Conservation (phyloP, 2,797 vertebrate genomes). For the Natrix natrix region DNA sequence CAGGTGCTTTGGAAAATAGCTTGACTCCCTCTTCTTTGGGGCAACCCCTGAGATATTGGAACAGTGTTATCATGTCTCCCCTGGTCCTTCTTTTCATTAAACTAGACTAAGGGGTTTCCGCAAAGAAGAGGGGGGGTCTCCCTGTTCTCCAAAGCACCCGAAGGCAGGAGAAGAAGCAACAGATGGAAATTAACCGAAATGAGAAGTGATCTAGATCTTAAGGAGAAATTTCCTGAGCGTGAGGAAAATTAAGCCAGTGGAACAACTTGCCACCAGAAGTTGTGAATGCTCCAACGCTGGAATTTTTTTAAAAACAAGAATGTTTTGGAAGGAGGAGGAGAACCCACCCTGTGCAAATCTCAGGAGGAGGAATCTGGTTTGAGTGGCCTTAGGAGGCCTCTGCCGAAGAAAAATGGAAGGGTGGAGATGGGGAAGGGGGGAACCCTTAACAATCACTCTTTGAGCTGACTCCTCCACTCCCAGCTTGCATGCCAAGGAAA, state of each 20-base stretch:
- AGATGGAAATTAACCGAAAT: no score
- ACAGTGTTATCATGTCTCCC: no score
- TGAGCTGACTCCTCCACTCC: conserved; percentile 10
- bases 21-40: no score
- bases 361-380: background rate
- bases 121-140: no score
- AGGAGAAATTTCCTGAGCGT: no score
- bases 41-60: no score
- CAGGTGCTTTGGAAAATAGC: no score
- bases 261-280: background rate
- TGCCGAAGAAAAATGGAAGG: background rate
- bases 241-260: no score
- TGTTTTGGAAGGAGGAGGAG: background rate
- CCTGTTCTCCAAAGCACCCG: background rate
- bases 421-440: background rate
- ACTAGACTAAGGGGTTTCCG: background rate
- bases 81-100: no score
- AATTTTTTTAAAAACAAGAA: background rate
- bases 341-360: background rate
- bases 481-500: background rate
- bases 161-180: no score
- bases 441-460: background rate
- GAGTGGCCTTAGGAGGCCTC: background rate
- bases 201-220: no score
- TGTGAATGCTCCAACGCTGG: background rate